Evolutionary conservation across 2,888 invertebrate genomes (phyloP), one percentile per base, ranked within the genome.

Genomic region (Copidosoma aretas): DNA sequence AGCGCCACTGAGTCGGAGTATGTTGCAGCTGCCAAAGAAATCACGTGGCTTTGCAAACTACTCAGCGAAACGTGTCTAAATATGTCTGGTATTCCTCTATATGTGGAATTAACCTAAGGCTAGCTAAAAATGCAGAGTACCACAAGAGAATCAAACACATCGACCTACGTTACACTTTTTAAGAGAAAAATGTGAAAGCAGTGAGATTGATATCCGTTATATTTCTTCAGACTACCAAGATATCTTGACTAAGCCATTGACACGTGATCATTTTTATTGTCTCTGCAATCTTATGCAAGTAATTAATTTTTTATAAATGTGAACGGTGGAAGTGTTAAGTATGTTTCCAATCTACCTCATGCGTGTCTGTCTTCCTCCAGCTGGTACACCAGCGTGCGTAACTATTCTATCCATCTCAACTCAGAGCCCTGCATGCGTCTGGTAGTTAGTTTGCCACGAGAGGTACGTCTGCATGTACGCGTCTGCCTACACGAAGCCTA

Each of bases 1-100:
- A 57, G 57, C 21, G 25, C 57, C 3, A 57, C 57, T 25, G 32
- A 39, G 3, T 25, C 32, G 5, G 57, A 57, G 17, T 57, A 57
- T 25, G 57, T 57, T 2, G 25, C 57, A 10, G 32, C 57, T n/a
- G 57, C 57, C n/a, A 57, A 39, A 57, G 32, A 57, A 57, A 19
- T 17, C 32, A 32, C 15, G 32, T 39, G 57, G 57, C 57, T 57
- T 5, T 10, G n/a, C 12, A 57, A 57, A 57, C 21, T 57, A 12
- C 17, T 57, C 10, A 57, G 17, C 25, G 57, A 25, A 10, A 3
- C 25, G 14, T 22, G 17, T 14, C 10, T 14, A 5, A n/a, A 4
- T 57, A 32, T 32, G 14, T 15, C 32, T 32, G 21, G 57, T 32
- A 17, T 57, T 5, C 14, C 2, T 32, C 25, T 57, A 3, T 57